Percentiles rank a stretch among this genome's conserved stretches.
These are phyloP conservation scores for Cecidostiba fungosa DNA, from an alignment of 2,888 invertebrate genomes.

Conservation along the genomic window DNA sequence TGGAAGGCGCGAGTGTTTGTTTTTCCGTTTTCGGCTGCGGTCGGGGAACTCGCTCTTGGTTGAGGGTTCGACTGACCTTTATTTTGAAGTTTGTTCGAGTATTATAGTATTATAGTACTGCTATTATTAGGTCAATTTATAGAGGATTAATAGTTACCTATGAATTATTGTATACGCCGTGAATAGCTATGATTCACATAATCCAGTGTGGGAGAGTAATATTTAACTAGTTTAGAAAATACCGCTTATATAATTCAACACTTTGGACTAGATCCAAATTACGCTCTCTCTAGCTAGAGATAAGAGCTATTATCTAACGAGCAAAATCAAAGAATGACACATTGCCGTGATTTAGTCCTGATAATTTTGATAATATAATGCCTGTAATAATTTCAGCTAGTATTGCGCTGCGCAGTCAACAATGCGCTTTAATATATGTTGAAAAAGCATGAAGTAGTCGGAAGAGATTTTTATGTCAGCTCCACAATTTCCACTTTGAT, in stretches of 20 bases:
- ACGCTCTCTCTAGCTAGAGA: conserved; percentile 33
- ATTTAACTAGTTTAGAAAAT: background rate
- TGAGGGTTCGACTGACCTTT: background rate
- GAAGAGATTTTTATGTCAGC: background rate
- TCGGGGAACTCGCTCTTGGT: background rate
- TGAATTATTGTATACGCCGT: background rate
- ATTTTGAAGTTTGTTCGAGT: background rate
- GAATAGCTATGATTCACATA: background rate
- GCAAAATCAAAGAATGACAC: background rate
- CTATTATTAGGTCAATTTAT: background rate
- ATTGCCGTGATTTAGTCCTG: background rate
- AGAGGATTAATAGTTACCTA: no score
- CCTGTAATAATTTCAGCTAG: background rate
- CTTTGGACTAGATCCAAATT: conserved; percentile 58
- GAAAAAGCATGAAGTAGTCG: background rate
- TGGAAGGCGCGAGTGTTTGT: background rate
- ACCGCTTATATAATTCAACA: conserved; percentile 27
- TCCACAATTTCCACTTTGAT: background rate
- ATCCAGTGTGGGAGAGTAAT: background rate
- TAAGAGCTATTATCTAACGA: conserved; percentile 17
- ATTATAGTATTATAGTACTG: no score
- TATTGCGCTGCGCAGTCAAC: background rate
- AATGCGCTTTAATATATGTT: background rate
- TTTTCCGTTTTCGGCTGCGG: background rate
- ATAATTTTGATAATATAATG: background rate